A percentile compares a stretch with the other conserved stretches of the same genome.
Evolutionary conservation across 2,113 vertebrate species (phyloP).

Genomic region (Phodopus roborovskii): DNA sequence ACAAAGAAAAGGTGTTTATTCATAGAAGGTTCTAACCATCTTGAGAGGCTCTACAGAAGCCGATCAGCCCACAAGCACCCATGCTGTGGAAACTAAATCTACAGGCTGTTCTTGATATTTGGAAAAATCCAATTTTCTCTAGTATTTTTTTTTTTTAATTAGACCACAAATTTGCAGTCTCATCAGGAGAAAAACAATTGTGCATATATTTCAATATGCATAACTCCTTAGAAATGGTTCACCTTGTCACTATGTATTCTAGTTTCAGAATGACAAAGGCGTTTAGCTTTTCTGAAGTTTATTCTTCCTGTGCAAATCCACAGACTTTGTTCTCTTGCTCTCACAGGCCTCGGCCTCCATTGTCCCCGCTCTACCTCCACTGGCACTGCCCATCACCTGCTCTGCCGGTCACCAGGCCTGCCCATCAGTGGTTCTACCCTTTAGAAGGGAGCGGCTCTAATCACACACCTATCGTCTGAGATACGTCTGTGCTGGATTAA

Average conservation of each 20-base stretch:
- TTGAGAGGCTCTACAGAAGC: constrained; percentile 32
- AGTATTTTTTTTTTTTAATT: constrained; percentile 56
- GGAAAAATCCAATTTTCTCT: constrained; percentile 57
- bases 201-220: constrained; percentile 56
- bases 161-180: constrained; percentile 59
- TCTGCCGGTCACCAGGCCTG: not conserved
- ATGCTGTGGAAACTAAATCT: constrained; percentile 53
- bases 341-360: no score
- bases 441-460: not conserved
- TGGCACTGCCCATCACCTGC: not conserved
- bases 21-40: constrained; percentile 20
- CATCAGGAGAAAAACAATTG: constrained; percentile 60
- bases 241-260: not conserved
- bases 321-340: not conserved
- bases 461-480: constrained; percentile 15
- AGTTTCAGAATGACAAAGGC: not conserved
- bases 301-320: not conserved
- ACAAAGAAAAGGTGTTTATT: constrained; percentile 16
- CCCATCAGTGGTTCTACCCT: not conserved
- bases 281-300: not conserved
- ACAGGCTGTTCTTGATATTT: constrained; percentile 17
- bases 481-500: not conserved
- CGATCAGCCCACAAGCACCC: constrained; percentile 21
- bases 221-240: not conserved
- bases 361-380: not conserved